phyloP scores from a whole-genome alignment of 2,113 vertebrate genomes.

The Ia io region DNA sequence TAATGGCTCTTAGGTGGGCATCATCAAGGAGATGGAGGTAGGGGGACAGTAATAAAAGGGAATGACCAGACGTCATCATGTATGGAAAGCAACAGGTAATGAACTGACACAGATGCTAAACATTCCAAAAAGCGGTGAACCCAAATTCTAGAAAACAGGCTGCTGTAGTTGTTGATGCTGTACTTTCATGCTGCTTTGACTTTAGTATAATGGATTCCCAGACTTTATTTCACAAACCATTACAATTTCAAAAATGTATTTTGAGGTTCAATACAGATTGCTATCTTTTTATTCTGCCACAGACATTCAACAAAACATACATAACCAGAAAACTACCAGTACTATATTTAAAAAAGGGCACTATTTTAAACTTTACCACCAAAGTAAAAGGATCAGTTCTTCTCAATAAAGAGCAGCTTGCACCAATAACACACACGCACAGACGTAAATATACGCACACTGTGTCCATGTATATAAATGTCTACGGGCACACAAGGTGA shows the following conservation, averaged over 20 bases:
- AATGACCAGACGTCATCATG: not conserved
- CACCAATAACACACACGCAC: not conserved
- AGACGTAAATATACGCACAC: not conserved
- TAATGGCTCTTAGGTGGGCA: not conserved
- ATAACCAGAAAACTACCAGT: not conserved
- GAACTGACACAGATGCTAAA: not conserved
- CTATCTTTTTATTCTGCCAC: slow-evolving; percentile 8
- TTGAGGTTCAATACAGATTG: not conserved
- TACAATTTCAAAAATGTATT: not conserved
- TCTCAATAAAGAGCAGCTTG: not conserved
- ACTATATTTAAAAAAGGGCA: not conserved
- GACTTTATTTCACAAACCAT: not conserved
- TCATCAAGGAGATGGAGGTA: not conserved
- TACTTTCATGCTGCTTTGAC: not conserved
- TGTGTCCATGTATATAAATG: not conserved
- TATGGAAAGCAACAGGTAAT: not conserved
- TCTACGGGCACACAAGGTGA: not conserved
- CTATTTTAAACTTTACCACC: not conserved
- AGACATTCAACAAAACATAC: not conserved
- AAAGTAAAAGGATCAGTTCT: not conserved
- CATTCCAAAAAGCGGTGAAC: not conserved
- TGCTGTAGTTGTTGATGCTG: not conserved
- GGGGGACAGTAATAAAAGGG: not conserved
- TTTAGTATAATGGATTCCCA: not conserved
- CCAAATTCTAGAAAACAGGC: not conserved